Conservation (phyloP, 2,888 invertebrate genomes). For the Bimastos eiseni region DNA sequence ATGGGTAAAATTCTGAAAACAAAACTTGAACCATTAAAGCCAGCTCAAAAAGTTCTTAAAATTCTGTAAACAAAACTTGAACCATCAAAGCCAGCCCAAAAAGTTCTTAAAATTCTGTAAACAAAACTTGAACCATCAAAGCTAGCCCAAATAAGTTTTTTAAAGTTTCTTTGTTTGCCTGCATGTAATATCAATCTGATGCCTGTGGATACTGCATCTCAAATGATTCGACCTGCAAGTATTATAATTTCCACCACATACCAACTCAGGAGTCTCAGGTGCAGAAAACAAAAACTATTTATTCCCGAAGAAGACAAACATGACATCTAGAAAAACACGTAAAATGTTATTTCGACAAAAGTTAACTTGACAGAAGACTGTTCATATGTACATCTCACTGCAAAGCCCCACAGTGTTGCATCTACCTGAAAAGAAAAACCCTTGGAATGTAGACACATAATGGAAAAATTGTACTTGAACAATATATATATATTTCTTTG, state of each 20-base stretch:
- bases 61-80: background rate
- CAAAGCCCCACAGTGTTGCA: background rate
- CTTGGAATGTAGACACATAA: background rate
- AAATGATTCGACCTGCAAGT: background rate
- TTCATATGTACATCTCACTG: background rate
- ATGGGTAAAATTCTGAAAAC: background rate
- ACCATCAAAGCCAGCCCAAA: background rate
- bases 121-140: background rate
- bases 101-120: background rate
- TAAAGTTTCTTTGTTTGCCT: background rate
- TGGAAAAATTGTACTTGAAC: too few relatives aligned
- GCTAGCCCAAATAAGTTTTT: background rate
- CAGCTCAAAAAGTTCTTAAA: background rate
- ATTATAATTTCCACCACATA: background rate
- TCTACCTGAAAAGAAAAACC: background rate
- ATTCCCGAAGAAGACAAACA: conserved; percentile 16
- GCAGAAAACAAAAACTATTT: conserved; percentile 4
- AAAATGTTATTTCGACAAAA: conserved; percentile 8
- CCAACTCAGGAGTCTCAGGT: background rate
- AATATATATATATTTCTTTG: too few relatives aligned
- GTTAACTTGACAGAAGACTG: conserved; percentile 23
- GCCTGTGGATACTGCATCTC: background rate
- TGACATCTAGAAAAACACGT: background rate
- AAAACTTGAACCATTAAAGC: background rate
- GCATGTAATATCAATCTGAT: background rate